Evolutionary conservation across 2,113 vertebrate species (phyloP).

Genomic region (Andinoacara biseriatus): DNA sequence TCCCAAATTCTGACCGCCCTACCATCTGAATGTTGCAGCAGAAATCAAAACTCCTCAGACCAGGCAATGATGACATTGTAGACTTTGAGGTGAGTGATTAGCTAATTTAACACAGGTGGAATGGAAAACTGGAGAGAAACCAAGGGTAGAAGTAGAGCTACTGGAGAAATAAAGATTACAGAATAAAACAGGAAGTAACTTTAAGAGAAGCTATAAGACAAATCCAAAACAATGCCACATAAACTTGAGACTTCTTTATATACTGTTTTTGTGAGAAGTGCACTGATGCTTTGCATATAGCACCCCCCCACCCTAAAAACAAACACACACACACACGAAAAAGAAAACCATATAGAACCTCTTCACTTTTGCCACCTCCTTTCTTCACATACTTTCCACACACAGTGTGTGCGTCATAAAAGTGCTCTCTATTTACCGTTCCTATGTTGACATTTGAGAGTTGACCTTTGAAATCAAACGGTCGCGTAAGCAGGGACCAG

Average conservation of each 20-base stretch:
- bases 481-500: conserved; percentile 62
- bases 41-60: too few relatives aligned
- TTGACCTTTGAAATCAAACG: conserved; percentile 81
- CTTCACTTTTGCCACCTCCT: conserved; percentile 9
- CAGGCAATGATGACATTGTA: too few relatives aligned
- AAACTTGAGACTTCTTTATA: not conserved
- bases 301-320: too few relatives aligned
- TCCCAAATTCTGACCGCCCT: too few relatives aligned
- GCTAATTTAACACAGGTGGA: not conserved
- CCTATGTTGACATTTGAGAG: conserved; percentile 80
- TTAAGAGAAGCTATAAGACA: not conserved
- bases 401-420: conserved; percentile 61
- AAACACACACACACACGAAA: not conserved
- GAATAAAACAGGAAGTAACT: not conserved
- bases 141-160: not conserved
- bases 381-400: conserved; percentile 39
- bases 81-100: not conserved
- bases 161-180: not conserved
- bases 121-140: not conserved
- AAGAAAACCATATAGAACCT: not conserved
- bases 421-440: conserved; percentile 73
- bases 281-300: not conserved
- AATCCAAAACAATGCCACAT: not conserved
- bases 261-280: not conserved
- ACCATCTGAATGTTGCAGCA: too few relatives aligned